Evolutionary conservation across 1,140 invertebrate genomes (phyloP).

Genomic region (Cotesia vestalis): DNA sequence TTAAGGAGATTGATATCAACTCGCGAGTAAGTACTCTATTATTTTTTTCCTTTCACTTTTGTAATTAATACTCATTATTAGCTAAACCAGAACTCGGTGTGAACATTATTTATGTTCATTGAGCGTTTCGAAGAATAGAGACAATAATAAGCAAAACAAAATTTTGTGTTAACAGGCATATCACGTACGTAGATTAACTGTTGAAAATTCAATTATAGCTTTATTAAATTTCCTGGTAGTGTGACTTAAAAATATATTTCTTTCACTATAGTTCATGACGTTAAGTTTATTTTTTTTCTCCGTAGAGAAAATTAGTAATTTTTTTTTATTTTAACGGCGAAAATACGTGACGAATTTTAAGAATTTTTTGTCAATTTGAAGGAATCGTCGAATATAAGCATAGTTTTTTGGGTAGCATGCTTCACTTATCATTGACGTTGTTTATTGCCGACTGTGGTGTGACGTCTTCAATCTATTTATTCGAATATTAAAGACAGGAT

Average conservation of each 20-base stretch:
- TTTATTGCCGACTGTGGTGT: too few relatives aligned
- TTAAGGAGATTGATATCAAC: slow-evolving; percentile 30
- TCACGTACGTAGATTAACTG: slow-evolving; percentile 29
- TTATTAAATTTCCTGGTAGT: slow-evolving; percentile 44
- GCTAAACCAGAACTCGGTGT: too few relatives aligned
- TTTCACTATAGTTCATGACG: slow-evolving; percentile 13
- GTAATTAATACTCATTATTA: background rate
- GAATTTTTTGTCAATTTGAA: too few relatives aligned
- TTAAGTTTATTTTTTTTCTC: too few relatives aligned
- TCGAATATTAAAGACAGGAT: too few relatives aligned
- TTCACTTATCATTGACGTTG: too few relatives aligned
- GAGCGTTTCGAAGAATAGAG: background rate
- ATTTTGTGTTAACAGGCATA: slow-evolving; percentile 12
- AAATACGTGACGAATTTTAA: too few relatives aligned
- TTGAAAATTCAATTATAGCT: slow-evolving; percentile 42
- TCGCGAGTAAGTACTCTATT: slow-evolving; percentile 26
- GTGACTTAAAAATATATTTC: slow-evolving; percentile 16
- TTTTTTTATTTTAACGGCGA: too few relatives aligned
- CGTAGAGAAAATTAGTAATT: too few relatives aligned
- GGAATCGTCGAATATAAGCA: too few relatives aligned
- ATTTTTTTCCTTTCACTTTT: background rate
- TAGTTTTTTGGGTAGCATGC: too few relatives aligned
- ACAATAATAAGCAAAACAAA: slow-evolving; percentile 3
- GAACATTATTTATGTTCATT: background rate
- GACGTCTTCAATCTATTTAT: too few relatives aligned